Base-by-base conservation (phyloP, 2,888 invertebrate species). In the Hemithea aestivaria region DNA sequence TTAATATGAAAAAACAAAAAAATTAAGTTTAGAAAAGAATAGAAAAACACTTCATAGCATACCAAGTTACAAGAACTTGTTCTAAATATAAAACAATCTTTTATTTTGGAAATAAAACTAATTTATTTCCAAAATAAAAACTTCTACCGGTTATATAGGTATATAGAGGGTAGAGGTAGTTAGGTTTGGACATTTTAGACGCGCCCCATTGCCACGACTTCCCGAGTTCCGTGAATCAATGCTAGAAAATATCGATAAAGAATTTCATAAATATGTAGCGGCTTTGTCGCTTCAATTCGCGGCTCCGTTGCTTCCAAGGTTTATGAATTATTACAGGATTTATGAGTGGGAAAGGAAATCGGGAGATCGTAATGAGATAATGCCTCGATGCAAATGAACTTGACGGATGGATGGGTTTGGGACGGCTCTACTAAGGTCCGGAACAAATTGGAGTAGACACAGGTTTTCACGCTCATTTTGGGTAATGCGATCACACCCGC, bases 371-470 rank as follows among this genome's bases (percentile, higher is more conserved):
- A 79, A 80, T 73, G 64, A 77, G 76, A 69, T 75, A 73, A 76
- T 73, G 71, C 68, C 58, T 63, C 59, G 57, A 80, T 76, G 79
- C 78, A 79, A 81, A 81, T 77, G 70, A 74, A 72, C 78, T 78
- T 67, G 63, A 57, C 58, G 63, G 62, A 55, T 57, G 59, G 61
- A 54, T 61, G 62, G 56, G 50, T 54, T 45, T 56, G 49, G 57
- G 57, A 52, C 51, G 51, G 53, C 44, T 33, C 38, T 52, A 39
- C 40, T 50, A 46, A 62, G 60, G 65, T 68, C 35, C 38, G 58
- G 32, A 64, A 66, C 63, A 72, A 75, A 77, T 76, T 75, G 67
- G 63, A 63, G 60, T 60, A 62, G 65, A 53, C 60, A 50, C 56
- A 70, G 64, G 64, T 72, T 71, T 70, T 64, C 59, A 60, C 65